Evolutionary conservation across 2,113 vertebrate genomes (phyloP).

Genomic region (Notothenia rossii): DNA sequence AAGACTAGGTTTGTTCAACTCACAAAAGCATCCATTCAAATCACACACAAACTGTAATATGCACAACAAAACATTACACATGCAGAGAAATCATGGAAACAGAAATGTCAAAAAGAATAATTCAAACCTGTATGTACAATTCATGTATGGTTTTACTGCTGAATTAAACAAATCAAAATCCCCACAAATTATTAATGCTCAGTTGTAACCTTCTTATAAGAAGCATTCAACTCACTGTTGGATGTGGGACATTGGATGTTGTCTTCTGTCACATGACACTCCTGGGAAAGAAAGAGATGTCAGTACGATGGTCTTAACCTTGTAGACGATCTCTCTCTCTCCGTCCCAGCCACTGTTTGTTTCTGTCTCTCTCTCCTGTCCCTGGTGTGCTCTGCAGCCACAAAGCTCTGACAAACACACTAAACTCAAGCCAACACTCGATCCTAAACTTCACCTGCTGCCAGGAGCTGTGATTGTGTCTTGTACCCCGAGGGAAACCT

Average conservation of each 20-base stretch:
- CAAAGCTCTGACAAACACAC: conserved; percentile 24
- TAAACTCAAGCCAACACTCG: conserved; percentile 21
- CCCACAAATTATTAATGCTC: background rate
- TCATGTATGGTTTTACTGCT: background rate
- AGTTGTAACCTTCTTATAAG: background rate
- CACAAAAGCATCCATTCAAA: too few relatives aligned
- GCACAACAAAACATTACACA: too few relatives aligned
- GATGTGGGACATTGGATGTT: background rate
- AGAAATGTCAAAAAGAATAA: too few relatives aligned
- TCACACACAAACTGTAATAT: too few relatives aligned
- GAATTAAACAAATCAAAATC: background rate
- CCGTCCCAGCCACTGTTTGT: conserved; percentile 1
- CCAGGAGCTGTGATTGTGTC: conserved; percentile 2
- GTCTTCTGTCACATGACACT: conserved; percentile 42
- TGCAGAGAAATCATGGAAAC: too few relatives aligned
- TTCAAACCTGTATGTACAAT: background rate
- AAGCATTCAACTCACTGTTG: background rate
- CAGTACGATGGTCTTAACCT: background rate
- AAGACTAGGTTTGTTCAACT: conserved; percentile 20
- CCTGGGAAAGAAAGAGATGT: conserved; percentile 44
- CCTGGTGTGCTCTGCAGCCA: conserved; percentile 9
- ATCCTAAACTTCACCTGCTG: conserved; percentile 24
- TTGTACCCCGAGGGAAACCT: background rate
- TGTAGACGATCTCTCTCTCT: background rate
- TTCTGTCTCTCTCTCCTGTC: background rate